Evolutionary conservation across 2,888 invertebrate species (phyloP).

Genomic region (Drosophila vallismaia): DNA sequence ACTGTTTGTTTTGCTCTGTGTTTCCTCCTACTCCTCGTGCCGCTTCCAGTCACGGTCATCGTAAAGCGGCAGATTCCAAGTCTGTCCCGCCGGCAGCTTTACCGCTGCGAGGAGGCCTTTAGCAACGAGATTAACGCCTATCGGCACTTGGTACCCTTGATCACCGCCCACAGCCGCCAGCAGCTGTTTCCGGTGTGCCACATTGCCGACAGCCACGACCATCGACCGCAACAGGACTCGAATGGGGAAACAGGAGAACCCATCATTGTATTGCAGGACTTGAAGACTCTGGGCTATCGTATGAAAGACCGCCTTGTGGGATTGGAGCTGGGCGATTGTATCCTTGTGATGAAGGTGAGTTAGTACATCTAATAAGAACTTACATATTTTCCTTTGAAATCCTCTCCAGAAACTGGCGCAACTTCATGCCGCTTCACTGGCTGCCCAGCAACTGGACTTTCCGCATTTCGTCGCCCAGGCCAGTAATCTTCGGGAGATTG

Average conservation of each 20-base stretch:
- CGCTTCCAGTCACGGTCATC: conserved; percentile 68
- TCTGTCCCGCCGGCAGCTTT: conserved; percentile 79
- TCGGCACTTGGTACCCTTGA: conserved; percentile 76
- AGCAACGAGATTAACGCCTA: conserved; percentile 82
- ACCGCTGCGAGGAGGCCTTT: conserved; percentile 82
- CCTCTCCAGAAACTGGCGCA: conserved; percentile 79
- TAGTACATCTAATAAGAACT: not conserved
- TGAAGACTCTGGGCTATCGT: conserved; percentile 72
- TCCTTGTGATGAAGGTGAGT: conserved; percentile 81
- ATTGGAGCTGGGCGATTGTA: conserved; percentile 77
- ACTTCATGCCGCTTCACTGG: conserved; percentile 82
- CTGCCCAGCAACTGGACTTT: conserved; percentile 71
- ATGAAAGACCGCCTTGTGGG: conserved; percentile 80
- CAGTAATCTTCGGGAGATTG: conserved; percentile 77
- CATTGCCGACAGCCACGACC: conserved; percentile 75
- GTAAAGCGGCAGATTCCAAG: conserved; percentile 82
- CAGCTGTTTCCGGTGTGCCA: conserved; percentile 78
- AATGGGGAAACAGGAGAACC: conserved; percentile 57
- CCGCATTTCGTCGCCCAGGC: conserved; percentile 63
- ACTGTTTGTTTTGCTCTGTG: conserved; percentile 31
- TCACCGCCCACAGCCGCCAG: conserved; percentile 66
- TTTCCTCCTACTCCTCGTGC: conserved; percentile 6
- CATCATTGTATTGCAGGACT: conserved; percentile 81
- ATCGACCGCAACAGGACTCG: conserved; percentile 3
- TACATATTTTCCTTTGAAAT: not conserved